Evolutionary conservation across 2,888 invertebrate genomes (phyloP), one percentile per base, ranked within the genome.

Genomic region (Arctia plantaginis): DNA sequence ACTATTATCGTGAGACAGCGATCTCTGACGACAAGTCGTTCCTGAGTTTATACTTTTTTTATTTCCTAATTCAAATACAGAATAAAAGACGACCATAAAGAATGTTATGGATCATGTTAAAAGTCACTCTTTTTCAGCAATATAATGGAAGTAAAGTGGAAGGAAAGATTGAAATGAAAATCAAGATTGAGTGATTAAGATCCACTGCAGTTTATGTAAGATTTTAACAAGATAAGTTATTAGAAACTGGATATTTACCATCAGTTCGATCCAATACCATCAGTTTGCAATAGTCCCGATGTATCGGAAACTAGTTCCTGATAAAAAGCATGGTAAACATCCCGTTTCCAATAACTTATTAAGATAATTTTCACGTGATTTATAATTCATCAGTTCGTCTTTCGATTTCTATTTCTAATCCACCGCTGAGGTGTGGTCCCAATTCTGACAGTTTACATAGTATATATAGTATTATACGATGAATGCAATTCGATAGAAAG

Each of bases 21-120:
- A 77, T 75, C 51, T 67, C 41, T 76, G 68, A 82, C 69, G 82
- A 77, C 77, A 66, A 73, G 82, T 68, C 75, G 73, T 80, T 80
- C 41, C 68, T 6, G n/a, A 66, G 41, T 77, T 85, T 74, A 82
- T 84, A 41, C 33, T 59, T 71, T 75, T 82, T 82, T 82, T 82
- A 82, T 82, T 82, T 66, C 71, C 76, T 72, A 76, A 82, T 80
- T 80, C 75, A 76, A 71, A 78, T 51, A 67, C 55, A 68, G 72
- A 82, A 73, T 74, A 85, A 80, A 64, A 62, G 71, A 51, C 66
- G 66, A 69, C 51, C 71, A 65, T 82, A 85, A 82, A 82, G 73
- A 47, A 67, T 69, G 65, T 65, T 69, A 74, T 80, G 66, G 76
- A 77, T 62, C 75, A 27, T 74, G 74, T 76, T 81, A 68, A 78